Evolutionary conservation across 2,888 invertebrate species (phyloP).

Genomic region (Harpalus rubripes): DNA sequence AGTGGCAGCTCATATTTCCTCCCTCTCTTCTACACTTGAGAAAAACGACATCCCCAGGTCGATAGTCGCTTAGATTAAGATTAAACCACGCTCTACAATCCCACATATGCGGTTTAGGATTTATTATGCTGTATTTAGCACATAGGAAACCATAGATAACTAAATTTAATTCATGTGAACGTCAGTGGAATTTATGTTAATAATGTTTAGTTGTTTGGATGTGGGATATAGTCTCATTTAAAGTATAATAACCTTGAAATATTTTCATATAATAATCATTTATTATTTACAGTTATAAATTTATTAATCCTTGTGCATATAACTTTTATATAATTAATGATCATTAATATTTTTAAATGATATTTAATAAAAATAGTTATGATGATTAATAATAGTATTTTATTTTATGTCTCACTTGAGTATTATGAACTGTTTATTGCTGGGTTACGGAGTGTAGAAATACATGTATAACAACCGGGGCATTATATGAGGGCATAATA

Average conservation of each 20-base stretch:
- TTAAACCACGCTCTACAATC: background rate
- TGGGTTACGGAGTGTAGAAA: too few relatives aligned
- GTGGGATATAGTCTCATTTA: background rate
- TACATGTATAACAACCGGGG: too few relatives aligned
- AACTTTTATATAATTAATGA: too few relatives aligned
- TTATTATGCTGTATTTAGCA: background rate
- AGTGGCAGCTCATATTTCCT: constrained; percentile 23
- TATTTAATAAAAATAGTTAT: too few relatives aligned
- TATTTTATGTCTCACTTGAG: too few relatives aligned
- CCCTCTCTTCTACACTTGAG: background rate
- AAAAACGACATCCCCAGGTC: background rate
- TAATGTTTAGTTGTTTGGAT: background rate
- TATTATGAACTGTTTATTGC: too few relatives aligned
- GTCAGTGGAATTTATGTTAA: background rate
- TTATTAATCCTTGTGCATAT: too few relatives aligned
- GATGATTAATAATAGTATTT: too few relatives aligned
- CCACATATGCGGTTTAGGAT: background rate
- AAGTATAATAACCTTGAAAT: background rate
- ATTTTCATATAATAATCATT: background rate
- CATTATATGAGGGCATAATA: too few relatives aligned
- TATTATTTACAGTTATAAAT: background rate
- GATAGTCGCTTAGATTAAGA: background rate
- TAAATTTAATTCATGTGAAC: background rate
- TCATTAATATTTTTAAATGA: too few relatives aligned
- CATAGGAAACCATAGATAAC: background rate